phyloP scores from a whole-genome alignment of 1,140 invertebrate genomes.

The Drosophila albomicans region DNA sequence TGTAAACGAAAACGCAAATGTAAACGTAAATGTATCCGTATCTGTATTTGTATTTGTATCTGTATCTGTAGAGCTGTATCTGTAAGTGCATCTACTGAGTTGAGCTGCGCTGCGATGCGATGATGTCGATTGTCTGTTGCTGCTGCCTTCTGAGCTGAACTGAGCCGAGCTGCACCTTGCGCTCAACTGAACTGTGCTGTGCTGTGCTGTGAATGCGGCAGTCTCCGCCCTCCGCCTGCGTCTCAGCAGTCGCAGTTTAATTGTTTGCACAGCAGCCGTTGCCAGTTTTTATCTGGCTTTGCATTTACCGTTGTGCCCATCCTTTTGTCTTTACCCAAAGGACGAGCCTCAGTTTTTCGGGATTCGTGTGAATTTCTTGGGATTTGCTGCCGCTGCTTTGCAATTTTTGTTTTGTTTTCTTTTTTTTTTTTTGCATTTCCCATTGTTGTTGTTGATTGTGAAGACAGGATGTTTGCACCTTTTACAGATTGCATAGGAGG shows the following conservation, averaged over 20 bases:
- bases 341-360: slow-evolving; percentile 42
- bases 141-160: slow-evolving; percentile 52
- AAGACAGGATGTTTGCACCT: slow-evolving; percentile 74
- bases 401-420: slow-evolving; percentile 50
- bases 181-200: slow-evolving; percentile 22
- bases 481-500: slow-evolving; percentile 37
- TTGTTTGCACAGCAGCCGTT: slow-evolving; percentile 68
- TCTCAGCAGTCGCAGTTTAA: slow-evolving; percentile 55
- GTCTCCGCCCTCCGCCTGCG: not conserved
- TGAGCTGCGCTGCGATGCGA: not conserved
- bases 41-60: slow-evolving; percentile 4
- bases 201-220: not conserved
- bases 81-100: slow-evolving; percentile 20
- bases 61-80: slow-evolving; percentile 27
- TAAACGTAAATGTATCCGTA: not conserved
- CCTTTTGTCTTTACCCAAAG: slow-evolving; percentile 56
- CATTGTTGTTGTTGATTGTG: not conserved
- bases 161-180: slow-evolving; percentile 51
- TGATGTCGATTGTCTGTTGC: slow-evolving; percentile 28
- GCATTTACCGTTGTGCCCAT: slow-evolving; percentile 65
- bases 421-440: slow-evolving; percentile 3
- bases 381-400: slow-evolving; percentile 39
- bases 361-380: slow-evolving; percentile 75
- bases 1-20: slow-evolving; percentile 5
- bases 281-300: slow-evolving; percentile 62